phyloP scores from a whole-genome alignment of 2,113 vertebrate genomes.

The Crocuta crocuta region DNA sequence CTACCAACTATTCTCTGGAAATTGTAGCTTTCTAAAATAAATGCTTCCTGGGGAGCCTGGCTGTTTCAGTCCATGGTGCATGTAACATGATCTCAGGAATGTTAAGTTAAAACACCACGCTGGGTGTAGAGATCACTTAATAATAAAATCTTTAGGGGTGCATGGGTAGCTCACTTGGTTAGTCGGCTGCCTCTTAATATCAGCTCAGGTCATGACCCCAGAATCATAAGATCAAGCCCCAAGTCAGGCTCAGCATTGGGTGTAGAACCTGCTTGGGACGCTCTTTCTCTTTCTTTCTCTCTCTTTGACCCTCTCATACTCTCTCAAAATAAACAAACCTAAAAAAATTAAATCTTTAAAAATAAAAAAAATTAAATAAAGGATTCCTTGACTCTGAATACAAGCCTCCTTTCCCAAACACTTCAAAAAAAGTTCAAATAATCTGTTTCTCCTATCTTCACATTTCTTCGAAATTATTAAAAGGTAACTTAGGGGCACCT shows the following conservation, averaged over 20 bases:
- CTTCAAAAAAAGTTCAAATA: not conserved
- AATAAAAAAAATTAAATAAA: not conserved
- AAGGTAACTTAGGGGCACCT: not conserved
- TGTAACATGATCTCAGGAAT: not conserved
- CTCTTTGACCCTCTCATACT: not conserved
- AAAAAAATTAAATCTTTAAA: not conserved
- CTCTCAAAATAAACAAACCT: no score
- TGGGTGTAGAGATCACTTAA: not conserved
- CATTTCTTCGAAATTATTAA: constrained; percentile 17
- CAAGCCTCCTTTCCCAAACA: not conserved
- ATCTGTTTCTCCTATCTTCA: not conserved
- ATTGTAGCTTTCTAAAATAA: not conserved
- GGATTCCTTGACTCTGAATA: not conserved
- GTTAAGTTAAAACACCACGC: not conserved
- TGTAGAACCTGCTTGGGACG: not conserved
- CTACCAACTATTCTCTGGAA: not conserved
- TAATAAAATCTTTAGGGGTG: not conserved
- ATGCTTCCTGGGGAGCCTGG: not conserved
- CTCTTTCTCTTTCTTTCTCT: not conserved
- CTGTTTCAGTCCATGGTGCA: not conserved
- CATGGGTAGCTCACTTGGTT: not conserved
- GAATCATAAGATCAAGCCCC: not conserved
- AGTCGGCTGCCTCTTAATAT: not conserved
- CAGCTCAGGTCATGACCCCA: not conserved
- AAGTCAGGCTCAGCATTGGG: not conserved